A percentile compares a stretch with the other conserved stretches of the same genome.
Evolutionary conservation across 2,797 vertebrate species (phyloP).

Genomic region (Dipus sagitta): DNA sequence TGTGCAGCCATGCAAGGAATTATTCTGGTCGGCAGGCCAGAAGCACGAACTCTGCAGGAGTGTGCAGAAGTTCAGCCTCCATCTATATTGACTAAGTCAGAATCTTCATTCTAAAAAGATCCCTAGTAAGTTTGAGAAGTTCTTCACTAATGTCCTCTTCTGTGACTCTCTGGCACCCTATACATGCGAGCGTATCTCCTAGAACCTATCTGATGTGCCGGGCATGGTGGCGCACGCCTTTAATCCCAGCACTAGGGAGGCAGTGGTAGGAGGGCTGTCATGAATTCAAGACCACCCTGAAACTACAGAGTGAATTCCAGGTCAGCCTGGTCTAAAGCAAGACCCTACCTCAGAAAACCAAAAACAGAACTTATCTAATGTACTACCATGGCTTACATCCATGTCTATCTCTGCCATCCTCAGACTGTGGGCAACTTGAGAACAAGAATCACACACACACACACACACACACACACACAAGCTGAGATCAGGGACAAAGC

Average conservation of each 20-base stretch:
- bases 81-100: not conserved
- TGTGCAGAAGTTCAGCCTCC: not conserved
- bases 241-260: too few species aligned
- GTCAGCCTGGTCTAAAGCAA: too few species aligned
- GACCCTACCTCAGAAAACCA: too few species aligned
- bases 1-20: fast-evolving
- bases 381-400: not conserved
- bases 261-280: too few species aligned
- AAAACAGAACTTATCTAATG: not conserved
- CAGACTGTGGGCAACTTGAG: too few species aligned
- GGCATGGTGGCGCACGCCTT: too few species aligned
- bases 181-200: not conserved
- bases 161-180: not conserved
- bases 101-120: not conserved
- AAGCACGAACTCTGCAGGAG: not conserved
- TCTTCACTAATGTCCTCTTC: slow-evolving; percentile 2
- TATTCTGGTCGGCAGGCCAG: not conserved
- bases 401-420: not conserved
- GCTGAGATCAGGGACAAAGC: not conserved
- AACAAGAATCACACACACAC: not conserved
- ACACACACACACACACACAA: not conserved
- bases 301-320: too few species aligned
- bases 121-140: not conserved
- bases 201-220: not conserved
- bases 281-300: too few species aligned